A percentile compares a stretch with the other conserved stretches of the same genome.
Evolutionary conservation across 2,113 vertebrate genomes (phyloP).

Genomic region (Cygnus buccinator): DNA sequence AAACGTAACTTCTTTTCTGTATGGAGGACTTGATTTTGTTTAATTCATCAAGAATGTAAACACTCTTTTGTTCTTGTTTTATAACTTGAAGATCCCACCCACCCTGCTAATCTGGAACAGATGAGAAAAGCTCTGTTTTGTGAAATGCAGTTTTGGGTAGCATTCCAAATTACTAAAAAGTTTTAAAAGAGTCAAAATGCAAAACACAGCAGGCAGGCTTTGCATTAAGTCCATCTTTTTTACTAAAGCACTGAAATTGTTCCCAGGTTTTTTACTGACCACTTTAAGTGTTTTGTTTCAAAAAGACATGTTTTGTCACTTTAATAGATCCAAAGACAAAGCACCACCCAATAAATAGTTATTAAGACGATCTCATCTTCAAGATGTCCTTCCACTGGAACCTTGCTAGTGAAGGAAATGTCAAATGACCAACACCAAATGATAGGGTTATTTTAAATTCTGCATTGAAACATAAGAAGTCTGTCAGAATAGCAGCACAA

Average conservation of each 20-base stretch:
- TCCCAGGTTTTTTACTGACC: neutral
- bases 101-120: neutral
- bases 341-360: neutral
- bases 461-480: neutral
- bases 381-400: neutral
- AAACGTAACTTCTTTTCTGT: neutral
- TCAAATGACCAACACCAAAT: neutral
- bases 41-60: neutral
- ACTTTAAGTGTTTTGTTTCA: neutral
- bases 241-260: neutral
- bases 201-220: neutral
- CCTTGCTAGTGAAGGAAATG: neutral
- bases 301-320: neutral
- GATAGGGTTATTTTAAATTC: neutral
- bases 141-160: neutral
- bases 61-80: neutral
- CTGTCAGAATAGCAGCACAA: neutral
- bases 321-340: neutral
- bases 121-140: neutral
- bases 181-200: neutral
- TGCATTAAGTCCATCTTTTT: neutral
- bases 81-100: neutral
- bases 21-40: neutral
- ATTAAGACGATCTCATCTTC: neutral
- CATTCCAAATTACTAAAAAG: neutral